Base-by-base conservation (phyloP, 2,113 vertebrate genomes). In the Sander lucioperca region DNA sequence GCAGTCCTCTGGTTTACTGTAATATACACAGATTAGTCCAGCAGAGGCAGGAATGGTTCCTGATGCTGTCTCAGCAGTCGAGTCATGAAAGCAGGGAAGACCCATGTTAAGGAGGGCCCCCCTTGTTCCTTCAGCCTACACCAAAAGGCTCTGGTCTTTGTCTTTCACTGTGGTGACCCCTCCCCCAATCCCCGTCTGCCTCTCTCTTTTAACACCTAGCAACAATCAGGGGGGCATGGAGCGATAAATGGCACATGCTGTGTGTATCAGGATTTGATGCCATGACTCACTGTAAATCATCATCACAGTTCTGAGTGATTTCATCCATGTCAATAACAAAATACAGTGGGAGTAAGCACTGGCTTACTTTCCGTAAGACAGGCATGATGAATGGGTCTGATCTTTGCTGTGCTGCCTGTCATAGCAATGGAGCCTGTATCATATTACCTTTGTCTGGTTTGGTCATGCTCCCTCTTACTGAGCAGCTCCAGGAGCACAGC, bases 401-500 rank as follows among this genome's bases (percentile, higher is more conserved):
- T 90, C 82, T 88, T 53, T 82, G 83, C 86, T 74, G 83, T 77
- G 85, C 83, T 87, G 87, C 76, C 91, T 91, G 89, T 93, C 88
- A 92, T 56, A 82, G 87, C 82, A 80, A 82, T 86, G 91, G 87
- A 94, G 91, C 86, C 91, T 79, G 89, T 53, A 92, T 95, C 94
- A 90, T 84, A 77, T 95, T 94, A 94, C 94, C 94, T 95, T 95
- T 95, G 94, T 94, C 90, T 94, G 77, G 79, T 77, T 82, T 68
- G 87, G 81, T 84, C 86, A 83, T 81, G 83, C 69, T 83, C 61
- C 54, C 74, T 79, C 83, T 43, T 43, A 57, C 61, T 6, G 53
- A 83, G 54, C 69, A 76, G 74, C 77, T 54, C 48, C 78, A 71
- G 47, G 54, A 71, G 30, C 57, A 74, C 66, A 77, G 68, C 36